Base-by-base conservation (phyloP, 2,797 vertebrate genomes). In the Lateolabrax maculatus region DNA sequence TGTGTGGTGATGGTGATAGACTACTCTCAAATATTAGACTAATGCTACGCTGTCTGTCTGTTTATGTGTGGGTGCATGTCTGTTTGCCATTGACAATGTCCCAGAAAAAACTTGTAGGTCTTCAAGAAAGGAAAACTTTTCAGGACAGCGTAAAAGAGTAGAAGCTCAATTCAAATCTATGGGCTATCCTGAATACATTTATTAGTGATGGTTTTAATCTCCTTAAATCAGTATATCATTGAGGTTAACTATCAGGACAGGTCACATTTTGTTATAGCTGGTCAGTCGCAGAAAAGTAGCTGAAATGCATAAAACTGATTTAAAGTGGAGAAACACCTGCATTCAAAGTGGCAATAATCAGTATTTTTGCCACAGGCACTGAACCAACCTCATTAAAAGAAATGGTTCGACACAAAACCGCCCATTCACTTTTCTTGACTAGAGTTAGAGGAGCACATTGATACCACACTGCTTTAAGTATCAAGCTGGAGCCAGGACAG, bases 1-100 rank as follows among this genome's bases (percentile, higher is more conserved):
- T 56, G n/a, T 55, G 52, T 29, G 49, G 43, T 9, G 25, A 29
- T 58, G 21, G 21, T 18, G 71, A 60, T 5, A 77, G 39, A 57
- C 21, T 23, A 48, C 21, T 48, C 18, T 29, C 27, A 70, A 41
- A 68, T 41, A 71, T 43, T 23, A 58, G 13, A 46, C 6, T 16
- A 27, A 5, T 71, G 48, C 60, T 18, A 8, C 11, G 60, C 43
- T 9, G 4, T 51, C n/a, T 21, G n/a, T 58, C 16, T 63, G 12
- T 43, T 6, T 34, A 10, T 43, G 36, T 48, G 21, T 52, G 44
- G 55, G 62, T 16, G n/a, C 13, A 11, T 13, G 62, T 5, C 29
- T 23, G 37, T 39, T 37, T 49, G 37, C 29, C 37, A 31, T 43
- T 23, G 31, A 39, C 11, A 16, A 12, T 34, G 23, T 27, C 21